Percentiles rank a stretch among this genome's conserved stretches.
Evolutionary conservation across 1,140 invertebrate genomes (phyloP).

Genomic region (Drosophila rhopaloa): DNA sequence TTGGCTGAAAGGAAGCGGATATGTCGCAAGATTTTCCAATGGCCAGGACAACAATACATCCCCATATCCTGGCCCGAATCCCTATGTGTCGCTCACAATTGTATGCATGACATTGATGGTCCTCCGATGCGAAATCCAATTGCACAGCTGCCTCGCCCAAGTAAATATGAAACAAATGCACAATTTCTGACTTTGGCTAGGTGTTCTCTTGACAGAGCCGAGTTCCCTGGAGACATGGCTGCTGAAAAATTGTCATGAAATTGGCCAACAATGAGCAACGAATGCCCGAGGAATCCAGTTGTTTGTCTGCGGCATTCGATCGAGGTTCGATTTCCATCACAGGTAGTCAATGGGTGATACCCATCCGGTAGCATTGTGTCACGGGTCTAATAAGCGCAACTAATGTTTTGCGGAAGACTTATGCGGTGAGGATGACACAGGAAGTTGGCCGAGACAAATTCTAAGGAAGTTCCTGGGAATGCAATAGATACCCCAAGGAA

Average conservation of each 20-base stretch:
- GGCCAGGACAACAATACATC: conserved; percentile 30
- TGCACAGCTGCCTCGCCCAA: conserved; percentile 61
- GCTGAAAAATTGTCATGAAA: conserved; percentile 80
- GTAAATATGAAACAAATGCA: conserved; percentile 79
- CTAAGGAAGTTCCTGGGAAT: conserved; percentile 11
- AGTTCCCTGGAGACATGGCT: conserved; percentile 43
- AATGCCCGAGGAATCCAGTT: conserved; percentile 56
- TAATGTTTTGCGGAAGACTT: conserved; percentile 73
- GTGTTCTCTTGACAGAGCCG: conserved; percentile 14
- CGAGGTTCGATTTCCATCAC: conserved; percentile 44
- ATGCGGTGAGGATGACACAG: conserved; percentile 57
- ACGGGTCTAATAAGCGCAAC: conserved; percentile 59
- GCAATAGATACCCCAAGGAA: conserved; percentile 9
- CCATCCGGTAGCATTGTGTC: conserved; percentile 56
- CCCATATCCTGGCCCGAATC: conserved; percentile 68
- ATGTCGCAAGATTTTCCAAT: conserved; percentile 74
- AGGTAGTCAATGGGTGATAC: conserved; percentile 36
- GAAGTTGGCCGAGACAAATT: conserved; percentile 53
- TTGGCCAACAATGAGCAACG: conserved; percentile 73
- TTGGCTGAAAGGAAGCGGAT: conserved; percentile 69
- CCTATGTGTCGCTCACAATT: conserved; percentile 79
- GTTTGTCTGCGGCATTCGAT: conserved; percentile 32
- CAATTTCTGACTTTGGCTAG: conserved; percentile 55
- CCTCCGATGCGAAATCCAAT: conserved; percentile 62
- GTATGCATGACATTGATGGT: conserved; percentile 80